Base-by-base conservation (phyloP, 2,113 vertebrate genomes). In the Fulica atra region DNA sequence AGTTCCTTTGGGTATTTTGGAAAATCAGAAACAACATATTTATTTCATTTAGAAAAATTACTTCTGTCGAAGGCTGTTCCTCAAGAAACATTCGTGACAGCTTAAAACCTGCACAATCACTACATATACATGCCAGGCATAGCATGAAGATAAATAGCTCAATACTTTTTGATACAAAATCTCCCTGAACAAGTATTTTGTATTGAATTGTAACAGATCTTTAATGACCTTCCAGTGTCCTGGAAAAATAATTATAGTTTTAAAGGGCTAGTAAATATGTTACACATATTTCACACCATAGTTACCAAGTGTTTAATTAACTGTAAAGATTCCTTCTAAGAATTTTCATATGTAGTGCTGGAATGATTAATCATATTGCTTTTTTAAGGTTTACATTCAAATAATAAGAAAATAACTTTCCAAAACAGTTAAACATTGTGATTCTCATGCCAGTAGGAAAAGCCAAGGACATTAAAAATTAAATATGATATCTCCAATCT, bases 1-100 rank as follows among this genome's bases (percentile, higher is more conserved):
- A 28, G 59, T 81, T 92, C 86, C 78, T 88, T 60, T 89, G 86
- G 59, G 54, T 95, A 85, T 96, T 96, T 91, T 51, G 20, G 81
- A 89, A 96, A 95, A 88, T 93, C 78, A 92, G 86, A 92, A 92
- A 81, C 59, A 95, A 70, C 70, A 70, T 89, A 85, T 89, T 96
- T 89, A 85, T 93, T 95, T 96, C 73, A 95, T 93, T 97, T 93
- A 93, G 84, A 95, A 94, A 95, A 95, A 92, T 92, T 74, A 86
- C 60, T 88, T 95, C 86, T 2, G 20, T 93, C 78, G 95, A 87
- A 91, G 68, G 59, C 54, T 66, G 70, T 91, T 96, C 89, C 81
- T 96, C 54, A 69, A 85, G 69, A 84, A 96, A 85, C 31, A 76
- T 78, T 89, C 31, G 50, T 54, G 76, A 87, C 65, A 90, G 48